These are phyloP conservation scores for Plotosus lineatus DNA, from an alignment of 2,113 vertebrate species.

Conservation along the genomic window DNA sequence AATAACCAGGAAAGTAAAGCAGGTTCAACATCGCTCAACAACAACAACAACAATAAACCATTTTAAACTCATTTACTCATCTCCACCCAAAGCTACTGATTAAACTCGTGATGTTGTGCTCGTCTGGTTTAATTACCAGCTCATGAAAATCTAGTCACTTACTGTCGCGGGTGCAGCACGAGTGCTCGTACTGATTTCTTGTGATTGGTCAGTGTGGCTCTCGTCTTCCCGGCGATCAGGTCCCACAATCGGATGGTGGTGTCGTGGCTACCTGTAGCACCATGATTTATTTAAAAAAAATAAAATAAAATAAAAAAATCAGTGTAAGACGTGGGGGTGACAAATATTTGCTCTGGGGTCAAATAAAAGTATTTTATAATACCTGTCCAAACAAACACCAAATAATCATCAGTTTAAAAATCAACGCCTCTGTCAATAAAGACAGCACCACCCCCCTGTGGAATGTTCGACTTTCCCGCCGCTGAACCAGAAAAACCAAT, in stretches of 20 bases:
- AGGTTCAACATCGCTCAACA: background rate
- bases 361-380: background rate
- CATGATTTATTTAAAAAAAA: background rate
- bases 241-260: slow-evolving; percentile 97
- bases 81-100: too few species aligned
- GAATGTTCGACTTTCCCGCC: too few species aligned
- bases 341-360: background rate
- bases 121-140: background rate
- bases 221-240: slow-evolving; percentile 94
- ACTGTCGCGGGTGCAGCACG: slow-evolving; percentile 93
- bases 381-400: background rate
- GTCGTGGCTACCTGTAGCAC: slow-evolving; percentile 87
- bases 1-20: slow-evolving; percentile 41
- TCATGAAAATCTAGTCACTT: slow-evolving; percentile 10
- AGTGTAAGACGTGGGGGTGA: too few species aligned
- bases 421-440: too few species aligned
- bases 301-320: too few species aligned
- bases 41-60: too few species aligned
- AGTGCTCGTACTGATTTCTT: slow-evolving; percentile 95
- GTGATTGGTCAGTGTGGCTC: slow-evolving; percentile 96
- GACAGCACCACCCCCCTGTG: too few species aligned
- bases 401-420: background rate
- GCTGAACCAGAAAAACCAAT: too few species aligned
- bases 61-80: too few species aligned
- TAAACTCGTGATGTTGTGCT: too few species aligned